Evolutionary conservation across 2,888 invertebrate species (phyloP).

Genomic region (Tenthredo notha): DNA sequence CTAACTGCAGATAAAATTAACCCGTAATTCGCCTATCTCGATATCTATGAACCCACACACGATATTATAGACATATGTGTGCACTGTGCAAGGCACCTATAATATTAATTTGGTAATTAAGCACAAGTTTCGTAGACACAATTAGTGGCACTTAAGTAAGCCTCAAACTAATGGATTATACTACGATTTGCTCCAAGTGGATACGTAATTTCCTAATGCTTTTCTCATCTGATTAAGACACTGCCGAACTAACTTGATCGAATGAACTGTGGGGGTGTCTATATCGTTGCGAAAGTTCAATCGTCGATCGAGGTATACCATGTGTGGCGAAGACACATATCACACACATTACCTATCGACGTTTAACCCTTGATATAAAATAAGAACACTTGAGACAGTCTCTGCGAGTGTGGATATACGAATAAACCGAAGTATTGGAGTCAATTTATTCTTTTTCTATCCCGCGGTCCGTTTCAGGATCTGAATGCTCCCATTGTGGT

Average conservation of each 20-base stretch:
- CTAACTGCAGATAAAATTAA: not conserved
- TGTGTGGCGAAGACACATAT: not conserved
- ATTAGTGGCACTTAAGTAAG: not conserved
- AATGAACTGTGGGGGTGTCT: not conserved
- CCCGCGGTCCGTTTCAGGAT: not conserved
- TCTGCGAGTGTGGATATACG: not conserved
- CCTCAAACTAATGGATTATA: not conserved
- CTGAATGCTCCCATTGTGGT: not conserved
- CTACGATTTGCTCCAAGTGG: not conserved
- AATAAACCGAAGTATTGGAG: not conserved
- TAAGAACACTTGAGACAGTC: not conserved
- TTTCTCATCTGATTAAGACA: conserved; percentile 14
- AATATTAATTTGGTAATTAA: conserved; percentile 8
- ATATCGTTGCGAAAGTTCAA: not conserved
- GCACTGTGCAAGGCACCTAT: too few relatives aligned
- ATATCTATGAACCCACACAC: not conserved
- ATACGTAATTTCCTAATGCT: conserved; percentile 17
- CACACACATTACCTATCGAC: not conserved
- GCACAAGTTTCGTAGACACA: not conserved
- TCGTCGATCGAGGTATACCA: not conserved
- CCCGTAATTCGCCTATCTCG: not conserved
- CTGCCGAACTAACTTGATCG: not conserved
- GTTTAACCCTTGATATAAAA: conserved; percentile 1
- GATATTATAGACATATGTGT: not conserved
- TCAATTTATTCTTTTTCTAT: conserved; percentile 17